These are phyloP conservation scores for Tenthredo mesomela DNA, from an alignment of 2,888 invertebrate species.

Conservation along the genomic window DNA sequence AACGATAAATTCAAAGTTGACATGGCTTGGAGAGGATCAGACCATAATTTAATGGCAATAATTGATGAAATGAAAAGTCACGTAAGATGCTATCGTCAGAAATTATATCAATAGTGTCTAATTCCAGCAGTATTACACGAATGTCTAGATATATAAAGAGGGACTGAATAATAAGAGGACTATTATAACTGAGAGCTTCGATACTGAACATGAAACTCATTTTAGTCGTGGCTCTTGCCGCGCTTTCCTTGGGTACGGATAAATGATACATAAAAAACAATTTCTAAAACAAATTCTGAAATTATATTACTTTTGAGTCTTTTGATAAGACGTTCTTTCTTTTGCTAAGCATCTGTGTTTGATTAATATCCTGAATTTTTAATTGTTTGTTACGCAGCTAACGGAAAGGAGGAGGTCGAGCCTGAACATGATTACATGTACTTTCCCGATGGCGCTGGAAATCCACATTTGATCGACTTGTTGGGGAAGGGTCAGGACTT, in stretches of 20 bases:
- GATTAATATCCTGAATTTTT: not conserved
- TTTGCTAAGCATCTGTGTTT: not conserved
- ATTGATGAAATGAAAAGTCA: not conserved
- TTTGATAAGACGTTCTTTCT: not conserved
- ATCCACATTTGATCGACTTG: slow-evolving; percentile 76
- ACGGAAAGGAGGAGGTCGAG: not conserved
- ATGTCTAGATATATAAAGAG: not conserved
- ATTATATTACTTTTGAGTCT: not conserved
- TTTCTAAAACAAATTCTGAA: not conserved
- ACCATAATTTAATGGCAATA: not conserved
- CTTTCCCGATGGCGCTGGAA: slow-evolving; percentile 78
- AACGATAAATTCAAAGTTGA: not conserved
- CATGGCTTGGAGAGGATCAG: not conserved
- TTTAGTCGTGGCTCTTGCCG: not conserved
- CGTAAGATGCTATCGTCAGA: not conserved
- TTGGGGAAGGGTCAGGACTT: slow-evolving; percentile 46
- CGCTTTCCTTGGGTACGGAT: not conserved
- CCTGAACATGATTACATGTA: slow-evolving; percentile 74
- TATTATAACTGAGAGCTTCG: not conserved
- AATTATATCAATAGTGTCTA: not conserved
- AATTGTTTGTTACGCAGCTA: not conserved
- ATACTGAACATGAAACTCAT: slow-evolving; percentile 1
- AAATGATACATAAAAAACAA: not conserved
- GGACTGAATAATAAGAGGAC: not conserved
- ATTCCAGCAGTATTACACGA: not conserved